Base-by-base conservation (phyloP, 2,888 invertebrate species). In the Lithophane socia region DNA sequence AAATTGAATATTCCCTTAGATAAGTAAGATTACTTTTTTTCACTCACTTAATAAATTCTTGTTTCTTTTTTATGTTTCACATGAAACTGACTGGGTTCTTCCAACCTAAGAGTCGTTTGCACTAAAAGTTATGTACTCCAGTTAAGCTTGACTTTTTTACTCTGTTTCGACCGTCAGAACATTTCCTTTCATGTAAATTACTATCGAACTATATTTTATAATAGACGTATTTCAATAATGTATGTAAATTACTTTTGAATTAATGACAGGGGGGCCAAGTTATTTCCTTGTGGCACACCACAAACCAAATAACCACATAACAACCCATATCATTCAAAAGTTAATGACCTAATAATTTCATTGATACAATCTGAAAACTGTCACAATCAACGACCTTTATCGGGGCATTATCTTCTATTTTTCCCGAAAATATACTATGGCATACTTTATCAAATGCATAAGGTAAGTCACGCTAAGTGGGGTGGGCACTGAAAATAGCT, bases 1-100 rank as follows among this genome's bases (percentile, higher is more conserved):
- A 86, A 87, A 90, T 90, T 90, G 86, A 90, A 89, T 88, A 90
- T 90, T 86, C 75, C 74, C 75, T 84, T 71, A 75, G 83, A 85
- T 86, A 87, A 84, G 88, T 83, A 86, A 88, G 89, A 90, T 90
- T 89, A 90, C 82, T 68, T 87, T 83, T 87, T 82, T 77, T 61
- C 52, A 49, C 54, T 74, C 37, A 54, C 75, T 79, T 73, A 24
- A 74, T 80, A 77, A 76, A 75, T 37, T 58, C 18, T 83, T 68
- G 44, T 56, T 54, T 37, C 66, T 49, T 75, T 68, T 72, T 75
- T 82, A 70, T 75, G 5, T 60, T 73, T 29, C 5, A 44, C 21
- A 56, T 58, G 29, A 69, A n/a, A 58, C 52, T 37, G 37, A 24
- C 60, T 79, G 29, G 52, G 58, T 58, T 82, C 60, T 58, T 12